phyloP scores from a whole-genome alignment of 2,888 invertebrate genomes.

The Melanotus villosus region DNA sequence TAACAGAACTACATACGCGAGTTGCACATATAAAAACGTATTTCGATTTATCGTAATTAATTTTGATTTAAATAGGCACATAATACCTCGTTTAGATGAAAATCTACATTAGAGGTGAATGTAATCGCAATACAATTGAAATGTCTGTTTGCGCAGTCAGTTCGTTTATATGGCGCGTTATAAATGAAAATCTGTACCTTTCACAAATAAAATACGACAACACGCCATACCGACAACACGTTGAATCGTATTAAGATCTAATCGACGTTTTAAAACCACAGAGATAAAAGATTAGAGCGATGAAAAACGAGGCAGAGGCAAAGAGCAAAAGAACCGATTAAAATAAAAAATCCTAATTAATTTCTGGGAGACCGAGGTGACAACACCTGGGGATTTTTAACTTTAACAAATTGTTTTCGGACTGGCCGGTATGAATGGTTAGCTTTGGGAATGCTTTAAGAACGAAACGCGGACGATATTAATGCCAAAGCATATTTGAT shows the following conservation, averaged over 20 bases:
- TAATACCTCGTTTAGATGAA: conserved; percentile 57
- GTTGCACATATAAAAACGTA: neutral
- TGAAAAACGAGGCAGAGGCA: conserved; percentile 26
- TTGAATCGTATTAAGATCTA: conserved; percentile 54
- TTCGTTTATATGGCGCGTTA: conserved; percentile 56
- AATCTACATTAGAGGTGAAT: conserved; percentile 57
- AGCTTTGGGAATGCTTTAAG: neutral
- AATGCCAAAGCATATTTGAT: neutral
- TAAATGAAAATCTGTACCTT: conserved; percentile 60
- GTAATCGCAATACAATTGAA: conserved; percentile 64
- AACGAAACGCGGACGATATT: neutral
- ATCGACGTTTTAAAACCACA: conserved; percentile 50
- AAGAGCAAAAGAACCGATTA: conserved; percentile 22
- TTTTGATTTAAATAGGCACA: conserved; percentile 55
- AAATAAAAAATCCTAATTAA: conserved; percentile 22
- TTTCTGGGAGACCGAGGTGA: conserved; percentile 17
- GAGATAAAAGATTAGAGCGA: conserved; percentile 47
- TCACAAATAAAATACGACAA: conserved; percentile 55
- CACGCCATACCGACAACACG: conserved; percentile 46
- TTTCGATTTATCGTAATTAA: conserved; percentile 41
- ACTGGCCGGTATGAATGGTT: neutral
- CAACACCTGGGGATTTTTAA: conserved; percentile 11
- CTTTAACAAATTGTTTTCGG: neutral
- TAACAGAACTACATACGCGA: too few relatives aligned
- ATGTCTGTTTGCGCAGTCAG: conserved; percentile 62